Evolutionary conservation across 1,140 invertebrate species (phyloP), one percentile per base, ranked within the genome.

Genomic region (Drosophila lacteicornis): DNA sequence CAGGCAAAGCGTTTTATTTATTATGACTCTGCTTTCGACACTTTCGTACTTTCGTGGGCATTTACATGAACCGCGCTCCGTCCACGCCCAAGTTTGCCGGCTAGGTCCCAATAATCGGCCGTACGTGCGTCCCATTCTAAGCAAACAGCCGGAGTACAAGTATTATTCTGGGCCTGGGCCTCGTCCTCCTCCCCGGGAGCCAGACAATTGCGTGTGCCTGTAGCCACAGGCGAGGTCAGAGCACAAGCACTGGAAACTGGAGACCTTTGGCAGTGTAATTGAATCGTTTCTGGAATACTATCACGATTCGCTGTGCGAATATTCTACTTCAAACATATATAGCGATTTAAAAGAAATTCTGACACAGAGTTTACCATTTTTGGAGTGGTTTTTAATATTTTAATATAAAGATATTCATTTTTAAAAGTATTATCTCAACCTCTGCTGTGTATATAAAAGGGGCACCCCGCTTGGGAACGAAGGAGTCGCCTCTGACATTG

Each of bases 51-150:
- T 22, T 74, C 43, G n/a, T 51, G 55, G 67, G 55, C 55, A 74
- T 74, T 74, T 73, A 74, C 68, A 74, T 74, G 68, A 58, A 19
- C 30, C 50, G 13, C 19, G 45, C 46, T 27, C 38, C 43, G 53
- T 40, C 69, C 68, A 68, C 69, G 51, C 70, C 70, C 46, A 73
- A 38, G 70, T 80, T 75, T 73, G 71, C 63, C 61, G 84, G 76
- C 47, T 88, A 68, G 84, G 73, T 70, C 49, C 62, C 56, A 75
- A 79, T 88, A 88, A 88, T 88, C 84, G 85, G 62, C 36, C 47
- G 67, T 88, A 88, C 84, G 84, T 88, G 85, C 74, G 74, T 50
- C 80, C 66, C 85, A 88, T 88, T 51, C 74, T 58, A 88, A 87
- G 58, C 62, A 74, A 60, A 73, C 53, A 71, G 67, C 0, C 67